Base-by-base conservation (phyloP, 35 echinoderm and acorn worm genomes). In the Lytechinus pictus region DNA sequence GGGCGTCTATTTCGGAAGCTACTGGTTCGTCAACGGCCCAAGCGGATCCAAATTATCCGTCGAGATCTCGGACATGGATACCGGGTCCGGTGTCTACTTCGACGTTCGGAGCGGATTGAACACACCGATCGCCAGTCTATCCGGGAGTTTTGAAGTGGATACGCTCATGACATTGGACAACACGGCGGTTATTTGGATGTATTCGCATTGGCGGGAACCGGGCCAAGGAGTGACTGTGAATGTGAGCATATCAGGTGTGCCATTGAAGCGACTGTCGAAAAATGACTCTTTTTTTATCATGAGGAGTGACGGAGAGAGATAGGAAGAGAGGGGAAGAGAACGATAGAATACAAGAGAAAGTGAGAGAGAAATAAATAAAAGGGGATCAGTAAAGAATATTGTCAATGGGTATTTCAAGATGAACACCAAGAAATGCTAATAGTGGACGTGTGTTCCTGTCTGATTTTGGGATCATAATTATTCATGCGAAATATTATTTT, bases 1-100 rank as follows among this genome's bases (percentile, higher is more conserved):
- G 9, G 57, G 92, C 53, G 92, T 93, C 24, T 93, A 55, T 44
- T 33, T 93, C 92, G 92, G 92, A 10, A 93, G 92, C 92, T 93
- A 93, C 55, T 93, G 92, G 92, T 93, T 53, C 55, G 9, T 93
- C 92, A 55, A 29, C 4, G 53, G 92, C 52, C 92, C 92, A 55
- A 33, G 54, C 27, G 54, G 92, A 55, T 53, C 92, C 11, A 93
- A 57, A 27, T 13, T 93, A 33, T 53, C 28, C n/a, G 24, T 93
- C 92, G 54, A 93, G 53, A 53, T 93, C n/a, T 57, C 53, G 53
- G 53, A 57, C 53, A 57, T 93, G 27, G 92, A 93, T 28, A 93
- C 92, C 19, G 92, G 92, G 28, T 19, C 54, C 27, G 92, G 92
- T 9, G 92, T 93, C 13, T 93, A 55, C 92, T 6, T 93, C 10